These are phyloP conservation scores for Auanema freiburgensis DNA, from an alignment of 2,888 invertebrate genomes.

Conservation along the genomic window DNA sequence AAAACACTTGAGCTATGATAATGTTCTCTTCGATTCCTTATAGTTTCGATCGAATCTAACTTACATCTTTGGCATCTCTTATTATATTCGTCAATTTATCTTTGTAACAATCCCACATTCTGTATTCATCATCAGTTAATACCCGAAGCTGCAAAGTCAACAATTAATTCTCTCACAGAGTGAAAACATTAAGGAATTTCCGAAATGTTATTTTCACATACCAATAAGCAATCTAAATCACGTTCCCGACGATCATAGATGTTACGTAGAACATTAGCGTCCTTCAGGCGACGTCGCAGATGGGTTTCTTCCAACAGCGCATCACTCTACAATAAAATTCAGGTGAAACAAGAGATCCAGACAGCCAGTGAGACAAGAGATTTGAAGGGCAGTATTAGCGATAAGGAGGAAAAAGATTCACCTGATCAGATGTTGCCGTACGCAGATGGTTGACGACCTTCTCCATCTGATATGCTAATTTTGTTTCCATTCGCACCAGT, in stretches of 20 bases:
- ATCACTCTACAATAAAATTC: slow-evolving; percentile 24
- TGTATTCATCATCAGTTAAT: too few relatives aligned
- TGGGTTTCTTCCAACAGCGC: slow-evolving; percentile 34
- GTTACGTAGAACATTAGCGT: slow-evolving; percentile 32
- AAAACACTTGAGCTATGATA: too few relatives aligned
- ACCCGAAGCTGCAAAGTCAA: too few relatives aligned
- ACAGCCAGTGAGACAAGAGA: not conserved
- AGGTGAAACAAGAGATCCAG: not conserved
- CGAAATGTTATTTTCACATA: slow-evolving; percentile 10
- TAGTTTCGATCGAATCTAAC: too few relatives aligned
- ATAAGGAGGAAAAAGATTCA: slow-evolving; percentile 3
- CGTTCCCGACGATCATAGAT: slow-evolving; percentile 31
- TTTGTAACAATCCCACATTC: too few relatives aligned
- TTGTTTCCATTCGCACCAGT: slow-evolving; percentile 40
- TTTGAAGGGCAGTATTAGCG: not conserved
- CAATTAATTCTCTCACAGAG: too few relatives aligned
- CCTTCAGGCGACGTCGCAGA: slow-evolving; percentile 32
- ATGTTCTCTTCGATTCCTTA: too few relatives aligned
- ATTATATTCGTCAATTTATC: too few relatives aligned
- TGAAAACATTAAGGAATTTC: too few relatives aligned
- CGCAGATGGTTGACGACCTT: slow-evolving; percentile 36
- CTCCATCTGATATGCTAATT: slow-evolving; percentile 36
- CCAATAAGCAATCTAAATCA: slow-evolving; percentile 37
- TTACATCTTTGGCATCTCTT: too few relatives aligned
- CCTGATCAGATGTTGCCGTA: slow-evolving; percentile 36